Conservation (phyloP, 2,888 invertebrate species). For the Aleiodes leptofemur region DNA sequence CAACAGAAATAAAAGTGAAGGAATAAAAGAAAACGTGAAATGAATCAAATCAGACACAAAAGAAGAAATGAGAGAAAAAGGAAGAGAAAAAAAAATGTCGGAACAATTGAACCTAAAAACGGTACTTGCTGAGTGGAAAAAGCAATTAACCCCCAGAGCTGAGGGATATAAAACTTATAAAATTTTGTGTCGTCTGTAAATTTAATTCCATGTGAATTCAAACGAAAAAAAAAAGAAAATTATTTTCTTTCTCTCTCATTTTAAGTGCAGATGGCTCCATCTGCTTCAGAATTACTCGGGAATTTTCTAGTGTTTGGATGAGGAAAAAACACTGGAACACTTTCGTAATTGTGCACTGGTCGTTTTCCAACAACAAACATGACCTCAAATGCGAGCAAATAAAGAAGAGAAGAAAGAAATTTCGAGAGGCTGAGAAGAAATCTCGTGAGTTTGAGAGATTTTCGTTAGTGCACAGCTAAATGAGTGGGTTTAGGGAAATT, state of each 20-base stretch:
- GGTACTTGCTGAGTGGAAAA: constrained; percentile 29
- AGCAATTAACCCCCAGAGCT: constrained; percentile 7
- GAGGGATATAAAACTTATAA: constrained; percentile 22
- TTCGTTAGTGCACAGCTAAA: too few species aligned
- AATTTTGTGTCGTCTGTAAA: not conserved
- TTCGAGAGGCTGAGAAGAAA: not conserved
- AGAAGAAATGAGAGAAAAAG: not conserved
- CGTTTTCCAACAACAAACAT: not conserved
- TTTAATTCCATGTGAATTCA: constrained; percentile 14
- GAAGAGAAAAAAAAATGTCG: not conserved
- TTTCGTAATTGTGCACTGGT: not conserved
- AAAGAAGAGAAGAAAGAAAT: not conserved
- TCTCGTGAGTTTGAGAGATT: too few species aligned
- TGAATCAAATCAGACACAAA: not conserved
- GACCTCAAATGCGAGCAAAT: not conserved
- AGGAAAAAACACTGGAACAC: constrained; percentile 12
- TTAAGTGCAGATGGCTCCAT: not conserved
- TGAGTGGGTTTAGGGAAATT: too few species aligned
- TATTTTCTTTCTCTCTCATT: constrained; percentile 4
- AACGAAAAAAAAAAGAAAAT: too few species aligned
- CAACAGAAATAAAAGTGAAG: not conserved
- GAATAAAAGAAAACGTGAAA: not conserved
- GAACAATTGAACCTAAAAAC: constrained; percentile 22
- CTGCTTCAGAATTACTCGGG: constrained; percentile 2
- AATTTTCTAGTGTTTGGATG: constrained; percentile 8